Conservation (phyloP, 2,888 invertebrate species). For the Agrochola lychnidis region DNA sequence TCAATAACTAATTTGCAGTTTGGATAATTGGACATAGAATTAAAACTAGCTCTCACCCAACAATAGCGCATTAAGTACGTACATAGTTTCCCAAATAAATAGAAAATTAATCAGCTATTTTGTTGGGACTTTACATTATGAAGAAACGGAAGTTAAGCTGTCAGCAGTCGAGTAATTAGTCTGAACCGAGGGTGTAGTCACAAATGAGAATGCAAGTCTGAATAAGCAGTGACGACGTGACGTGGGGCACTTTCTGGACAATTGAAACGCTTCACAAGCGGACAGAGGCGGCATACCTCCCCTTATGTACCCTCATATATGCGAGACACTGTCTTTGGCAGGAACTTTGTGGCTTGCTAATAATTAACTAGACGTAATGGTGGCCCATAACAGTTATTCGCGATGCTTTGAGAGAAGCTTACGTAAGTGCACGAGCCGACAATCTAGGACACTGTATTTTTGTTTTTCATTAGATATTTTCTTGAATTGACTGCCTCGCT, state of each 20-base stretch:
- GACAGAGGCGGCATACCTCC: not conserved
- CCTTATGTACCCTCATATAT: not conserved
- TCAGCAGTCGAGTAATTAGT: conserved; percentile 21
- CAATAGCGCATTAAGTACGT: not conserved
- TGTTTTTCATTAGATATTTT: not conserved
- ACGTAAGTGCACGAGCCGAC: not conserved
- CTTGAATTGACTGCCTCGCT: not conserved
- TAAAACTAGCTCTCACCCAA: not conserved
- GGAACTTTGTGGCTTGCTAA: conserved; percentile 4
- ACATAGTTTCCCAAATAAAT: not conserved
- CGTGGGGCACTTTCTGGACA: conserved; percentile 25
- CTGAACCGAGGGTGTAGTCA: conserved; percentile 11
- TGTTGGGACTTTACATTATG: not conserved
- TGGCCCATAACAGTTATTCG: not conserved
- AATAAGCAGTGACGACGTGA: conserved; percentile 27
- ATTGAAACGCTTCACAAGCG: conserved; percentile 5
- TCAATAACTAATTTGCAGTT: too few species aligned
- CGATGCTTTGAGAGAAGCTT: not conserved
- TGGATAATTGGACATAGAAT: not conserved
- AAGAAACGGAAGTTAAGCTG: conserved; percentile 10
- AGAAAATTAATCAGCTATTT: not conserved
- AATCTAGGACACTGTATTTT: not conserved
- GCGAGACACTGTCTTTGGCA: not conserved
- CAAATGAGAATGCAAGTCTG: conserved; percentile 28
- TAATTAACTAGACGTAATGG: conserved; percentile 15